phyloP scores from a whole-genome alignment of 2,888 invertebrate genomes.

The Papilio demoleus region DNA sequence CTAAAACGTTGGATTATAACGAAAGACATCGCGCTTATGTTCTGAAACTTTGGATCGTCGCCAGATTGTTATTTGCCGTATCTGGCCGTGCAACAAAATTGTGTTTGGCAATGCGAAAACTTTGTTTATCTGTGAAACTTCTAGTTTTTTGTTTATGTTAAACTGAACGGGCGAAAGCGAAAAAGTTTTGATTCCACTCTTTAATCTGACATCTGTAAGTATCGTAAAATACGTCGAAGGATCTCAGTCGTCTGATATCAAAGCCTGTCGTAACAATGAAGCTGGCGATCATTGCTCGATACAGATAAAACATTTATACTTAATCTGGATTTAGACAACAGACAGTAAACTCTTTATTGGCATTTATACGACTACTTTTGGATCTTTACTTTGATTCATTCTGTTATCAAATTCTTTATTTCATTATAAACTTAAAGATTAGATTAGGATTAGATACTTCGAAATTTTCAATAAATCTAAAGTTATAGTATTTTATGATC shows the following conservation, averaged over 20 bases:
- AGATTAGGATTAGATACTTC: too few relatives aligned
- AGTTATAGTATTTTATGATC: too few relatives aligned
- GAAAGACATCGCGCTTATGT: slow-evolving; percentile 36
- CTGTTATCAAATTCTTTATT: not conserved
- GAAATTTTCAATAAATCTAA: too few relatives aligned
- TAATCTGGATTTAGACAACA: slow-evolving; percentile 36
- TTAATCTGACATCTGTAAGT: slow-evolving; percentile 40
- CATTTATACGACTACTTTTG: slow-evolving; percentile 14
- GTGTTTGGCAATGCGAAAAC: slow-evolving; percentile 40
- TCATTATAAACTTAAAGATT: too few relatives aligned
- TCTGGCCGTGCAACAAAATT: slow-evolving; percentile 40
- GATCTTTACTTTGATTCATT: slow-evolving; percentile 24
- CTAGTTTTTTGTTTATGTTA: slow-evolving; percentile 40
- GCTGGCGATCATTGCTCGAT: slow-evolving; percentile 33
- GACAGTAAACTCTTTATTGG: slow-evolving; percentile 30
- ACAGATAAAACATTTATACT: slow-evolving; percentile 40
- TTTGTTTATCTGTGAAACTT: slow-evolving; percentile 35
- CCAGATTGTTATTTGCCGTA: slow-evolving; percentile 41
- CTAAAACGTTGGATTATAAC: slow-evolving; percentile 37
- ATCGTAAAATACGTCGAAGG: slow-evolving; percentile 36
- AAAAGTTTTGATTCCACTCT: slow-evolving; percentile 34
- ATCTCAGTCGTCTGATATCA: slow-evolving; percentile 27
- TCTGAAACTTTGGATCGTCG: slow-evolving; percentile 31
- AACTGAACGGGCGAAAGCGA: slow-evolving; percentile 31
- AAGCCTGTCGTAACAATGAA: slow-evolving; percentile 36